Evolutionary conservation across 1,140 invertebrate species (phyloP).

Genomic region (Augochlora pura): DNA sequence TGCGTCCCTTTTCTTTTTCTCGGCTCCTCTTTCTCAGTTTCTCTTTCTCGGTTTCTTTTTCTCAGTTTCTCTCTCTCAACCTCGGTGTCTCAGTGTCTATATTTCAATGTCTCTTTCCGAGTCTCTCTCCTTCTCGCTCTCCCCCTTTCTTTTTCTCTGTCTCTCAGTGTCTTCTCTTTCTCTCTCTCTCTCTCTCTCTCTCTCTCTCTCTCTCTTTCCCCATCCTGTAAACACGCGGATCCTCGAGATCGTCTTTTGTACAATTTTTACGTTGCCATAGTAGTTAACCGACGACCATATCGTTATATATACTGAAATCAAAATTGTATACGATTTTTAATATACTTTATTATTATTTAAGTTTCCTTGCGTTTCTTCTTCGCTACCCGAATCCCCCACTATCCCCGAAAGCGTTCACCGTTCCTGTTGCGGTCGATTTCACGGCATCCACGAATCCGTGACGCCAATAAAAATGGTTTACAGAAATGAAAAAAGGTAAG

Average conservation of each 20-base stretch:
- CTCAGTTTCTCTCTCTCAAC: no score
- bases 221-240: constrained; percentile 1
- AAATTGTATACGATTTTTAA: constrained; percentile 80
- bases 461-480: neutral
- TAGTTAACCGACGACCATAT: constrained; percentile 61
- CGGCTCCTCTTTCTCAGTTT: no score
- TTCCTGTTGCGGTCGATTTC: no score
- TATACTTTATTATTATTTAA: constrained; percentile 80
- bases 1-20: neutral
- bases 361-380: constrained; percentile 54
- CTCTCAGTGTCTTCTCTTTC: no score
- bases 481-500: neutral
- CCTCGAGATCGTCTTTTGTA: constrained; percentile 55
- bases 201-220: no score
- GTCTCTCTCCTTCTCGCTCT: no score
- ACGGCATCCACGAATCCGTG: neutral
- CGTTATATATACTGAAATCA: constrained; percentile 67
- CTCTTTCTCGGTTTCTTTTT: no score
- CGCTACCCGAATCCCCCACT: neutral
- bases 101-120: no score
- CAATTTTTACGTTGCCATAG: constrained; percentile 76
- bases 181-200: no score
- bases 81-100: no score
- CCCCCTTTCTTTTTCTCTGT: no score
- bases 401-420: neutral